Percentiles rank a stretch among this genome's conserved stretches.
Conservation (phyloP, 2,797 vertebrate species). For the Scyliorhinus canicula region DNA sequence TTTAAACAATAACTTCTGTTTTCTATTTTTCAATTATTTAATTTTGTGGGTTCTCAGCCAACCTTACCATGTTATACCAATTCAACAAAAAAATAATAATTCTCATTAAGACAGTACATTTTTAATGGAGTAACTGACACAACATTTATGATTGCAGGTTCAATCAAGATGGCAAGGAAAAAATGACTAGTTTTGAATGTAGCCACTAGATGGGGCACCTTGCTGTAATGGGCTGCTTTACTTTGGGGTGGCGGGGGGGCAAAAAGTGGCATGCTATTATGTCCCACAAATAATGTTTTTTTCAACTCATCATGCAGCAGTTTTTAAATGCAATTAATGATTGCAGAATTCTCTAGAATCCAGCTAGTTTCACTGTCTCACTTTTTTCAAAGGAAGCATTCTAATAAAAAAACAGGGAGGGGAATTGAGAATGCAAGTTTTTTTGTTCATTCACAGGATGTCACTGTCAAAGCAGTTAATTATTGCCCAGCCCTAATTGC, state of each 20-base stretch:
- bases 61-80: not conserved
- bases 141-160: not conserved
- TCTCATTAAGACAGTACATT: not conserved
- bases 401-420: not conserved
- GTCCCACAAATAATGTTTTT: not conserved
- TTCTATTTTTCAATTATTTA: not conserved
- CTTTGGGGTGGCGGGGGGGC: not conserved
- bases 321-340: not conserved
- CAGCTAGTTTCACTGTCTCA: not conserved
- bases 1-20: not conserved
- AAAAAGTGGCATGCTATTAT: not conserved
- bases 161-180: slow-evolving; percentile 14
- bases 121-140: not conserved
- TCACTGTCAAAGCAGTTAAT: not conserved
- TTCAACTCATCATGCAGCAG: not conserved
- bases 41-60: not conserved
- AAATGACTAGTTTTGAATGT: not conserved
- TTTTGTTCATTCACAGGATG: not conserved
- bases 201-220: slow-evolving; percentile 26
- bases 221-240: not conserved
- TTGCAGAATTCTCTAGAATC: not conserved
- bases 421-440: not conserved
- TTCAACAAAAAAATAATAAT: not conserved
- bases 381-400: not conserved
- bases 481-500: not conserved